Conservation (phyloP, 2,888 invertebrate genomes). For the Aspidapion aeneum region DNA sequence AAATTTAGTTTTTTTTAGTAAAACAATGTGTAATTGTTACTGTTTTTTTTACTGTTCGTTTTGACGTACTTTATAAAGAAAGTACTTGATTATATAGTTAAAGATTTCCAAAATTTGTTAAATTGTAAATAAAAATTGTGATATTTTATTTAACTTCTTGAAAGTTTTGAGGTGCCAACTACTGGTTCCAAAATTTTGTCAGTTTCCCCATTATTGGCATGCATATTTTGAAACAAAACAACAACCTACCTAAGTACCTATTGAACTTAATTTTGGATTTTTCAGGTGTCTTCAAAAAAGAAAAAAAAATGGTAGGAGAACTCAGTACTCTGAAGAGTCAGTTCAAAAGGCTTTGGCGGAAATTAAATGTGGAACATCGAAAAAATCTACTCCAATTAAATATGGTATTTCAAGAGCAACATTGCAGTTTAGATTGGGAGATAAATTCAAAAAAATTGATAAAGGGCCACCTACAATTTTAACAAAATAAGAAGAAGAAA, state of each 20-base stretch:
- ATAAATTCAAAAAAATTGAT: no score
- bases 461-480: slow-evolving; percentile 19
- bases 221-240: not conserved
- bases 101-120: no score
- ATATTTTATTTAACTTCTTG: not conserved
- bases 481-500: not conserved
- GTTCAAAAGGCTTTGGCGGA: slow-evolving; percentile 11
- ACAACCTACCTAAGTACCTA: no score
- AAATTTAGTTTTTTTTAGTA: no score
- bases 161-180: not conserved
- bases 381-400: slow-evolving; percentile 10
- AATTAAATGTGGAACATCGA: slow-evolving; percentile 8
- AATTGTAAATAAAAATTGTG: not conserved
- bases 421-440: slow-evolving; percentile 24
- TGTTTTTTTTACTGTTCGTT: no score
- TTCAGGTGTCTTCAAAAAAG: not conserved
- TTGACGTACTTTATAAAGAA: no score
- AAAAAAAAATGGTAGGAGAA: not conserved
- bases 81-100: no score
- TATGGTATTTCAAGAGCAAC: slow-evolving; percentile 3
- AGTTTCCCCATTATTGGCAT: not conserved
- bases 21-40: no score
- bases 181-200: not conserved
- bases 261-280: not conserved
- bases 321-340: slow-evolving; percentile 9